Evolutionary conservation across 1,140 invertebrate species (phyloP).

Genomic region (Drosophila sucinea): DNA sequence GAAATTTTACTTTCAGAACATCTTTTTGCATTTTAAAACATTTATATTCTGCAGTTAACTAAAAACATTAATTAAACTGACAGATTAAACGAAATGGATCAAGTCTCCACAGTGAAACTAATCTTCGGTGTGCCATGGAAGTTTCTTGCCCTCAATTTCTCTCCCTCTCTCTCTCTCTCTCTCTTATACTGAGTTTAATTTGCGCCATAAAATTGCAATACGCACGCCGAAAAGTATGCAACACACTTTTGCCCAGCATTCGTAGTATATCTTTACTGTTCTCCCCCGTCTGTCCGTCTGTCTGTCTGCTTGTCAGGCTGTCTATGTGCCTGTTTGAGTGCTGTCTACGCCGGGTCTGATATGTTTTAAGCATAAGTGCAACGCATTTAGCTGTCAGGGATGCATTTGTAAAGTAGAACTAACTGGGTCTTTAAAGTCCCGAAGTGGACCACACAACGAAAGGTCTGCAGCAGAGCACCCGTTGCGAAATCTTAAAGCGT

Average conservation of each 20-base stretch:
- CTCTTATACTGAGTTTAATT: neutral
- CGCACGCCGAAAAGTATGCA: constrained; percentile 43
- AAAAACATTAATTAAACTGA: neutral
- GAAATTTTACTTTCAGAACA: too few species aligned
- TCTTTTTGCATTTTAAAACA: neutral
- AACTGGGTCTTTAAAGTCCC: constrained; percentile 63
- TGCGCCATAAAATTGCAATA: neutral
- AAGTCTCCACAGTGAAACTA: constrained; percentile 35
- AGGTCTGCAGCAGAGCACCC: constrained; percentile 38
- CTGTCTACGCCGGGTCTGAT: constrained; percentile 72
- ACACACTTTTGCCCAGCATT: constrained; percentile 27
- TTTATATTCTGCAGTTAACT: neutral
- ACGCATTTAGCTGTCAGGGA: constrained; percentile 78
- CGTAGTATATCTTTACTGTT: constrained; percentile 17
- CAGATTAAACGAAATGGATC: neutral
- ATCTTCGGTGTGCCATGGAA: constrained; percentile 35
- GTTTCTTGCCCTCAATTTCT: constrained; percentile 1
- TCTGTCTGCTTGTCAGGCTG: neutral
- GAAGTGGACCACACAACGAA: constrained; percentile 58
- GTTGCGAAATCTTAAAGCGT: constrained; percentile 68
- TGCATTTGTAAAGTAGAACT: constrained; percentile 48
- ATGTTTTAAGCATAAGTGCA: constrained; percentile 82
- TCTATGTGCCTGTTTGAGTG: constrained; percentile 58
- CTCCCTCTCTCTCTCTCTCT: constrained; percentile 32
- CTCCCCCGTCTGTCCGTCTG: too few species aligned